Base-by-base conservation (phyloP, 2,888 invertebrate species). In the Eutolmus rufibarbis region DNA sequence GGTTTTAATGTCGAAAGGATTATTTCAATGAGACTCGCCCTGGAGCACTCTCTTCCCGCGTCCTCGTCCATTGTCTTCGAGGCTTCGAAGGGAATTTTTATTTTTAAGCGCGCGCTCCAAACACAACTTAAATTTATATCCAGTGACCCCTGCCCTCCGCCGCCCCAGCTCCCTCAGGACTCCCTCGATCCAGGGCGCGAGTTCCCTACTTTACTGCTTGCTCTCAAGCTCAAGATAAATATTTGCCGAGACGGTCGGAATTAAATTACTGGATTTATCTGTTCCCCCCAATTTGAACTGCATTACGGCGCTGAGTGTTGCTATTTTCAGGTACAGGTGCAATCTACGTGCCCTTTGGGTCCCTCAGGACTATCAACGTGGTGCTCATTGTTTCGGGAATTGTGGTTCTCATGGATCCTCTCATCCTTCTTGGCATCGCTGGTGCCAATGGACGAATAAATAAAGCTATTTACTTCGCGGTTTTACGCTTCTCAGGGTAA, bases 1-100 rank as follows among this genome's bases (percentile, higher is more conserved):
- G 87, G 87, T 82, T 87, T 87, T 87, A 82, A 87, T 87, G 82
- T 82, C 87, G 87, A 87, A 87, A 87, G 87, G 87, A 87, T 87
- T 87, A 87, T 87, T 87, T 87, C 82, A 87, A 82, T 87, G 87
- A 87, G 74, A 82, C n/a, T 66, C 34, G 34, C 51, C 16, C 81
- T 51, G 43, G 46, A 86, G 16, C 43, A 77, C 37, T 40, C 37
- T 23, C 78, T 40, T 74, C 14, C 16, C 43, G 43, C 16, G 16
- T 46, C 14, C 16, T 56, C 46, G 74, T 74, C 74, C 66, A 40
- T 82, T 86, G 86, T 86, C 86, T 86, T 86, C 74, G 40, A 79
- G 79, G 14, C 46, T 57, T 57, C 66, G 23, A 56, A 66, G 66
- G 66, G 66, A 51, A 79, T 79, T 79, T 51, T 79, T 79, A 51